Evolutionary conservation across 1,140 invertebrate species (phyloP), one percentile per base, ranked within the genome.

Genomic region (Samia ricini): DNA sequence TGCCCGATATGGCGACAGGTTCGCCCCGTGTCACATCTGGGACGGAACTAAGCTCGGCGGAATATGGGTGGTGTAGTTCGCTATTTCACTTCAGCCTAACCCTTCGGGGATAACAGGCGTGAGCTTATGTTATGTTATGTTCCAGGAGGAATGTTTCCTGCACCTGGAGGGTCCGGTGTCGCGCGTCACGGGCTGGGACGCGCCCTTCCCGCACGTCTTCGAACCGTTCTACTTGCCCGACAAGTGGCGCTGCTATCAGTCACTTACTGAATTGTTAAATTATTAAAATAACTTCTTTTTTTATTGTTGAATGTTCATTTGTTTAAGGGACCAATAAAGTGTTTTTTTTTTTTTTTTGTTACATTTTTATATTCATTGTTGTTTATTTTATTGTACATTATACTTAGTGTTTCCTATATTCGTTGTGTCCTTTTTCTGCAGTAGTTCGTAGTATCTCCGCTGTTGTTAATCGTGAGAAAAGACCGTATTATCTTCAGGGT

Each of bases 191-290:
- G 99, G 99, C n/a, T 98, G 97, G 92, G 99, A 99, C 91, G 97
- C 98, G 4, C 98, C 99, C 2, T 99, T 99, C 91, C 97, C 99
- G 6, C 97, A 98, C 90, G 93, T 99, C 3, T 99, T 95, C 89
- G 99, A 99, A 87, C 95, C 96, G 0, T 98, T 99, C 89, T 99
- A 99, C 89, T 83, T 99, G 61, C 99, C 99, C 4, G 95, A 96
- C 77, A 98, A 97, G 82, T 98, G 97, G 95, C 92, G 97, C 56
- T 98, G 97, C 81, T 93, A 98, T 56, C 94, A 97, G 60, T 96
- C 95, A 10, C 88, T 99, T 2, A 93, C 94, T 67, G 94, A 95
- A 68, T 79, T 96, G 5, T 79, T 98, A 0, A 93, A 95, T 59
- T 98, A 95, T 89, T 98, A 61, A 83, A 63, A 22, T 4, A 18